Evolutionary conservation across 2,797 vertebrate genomes (phyloP), one percentile per base, ranked within the genome.

Genomic region (Betta splendens): DNA sequence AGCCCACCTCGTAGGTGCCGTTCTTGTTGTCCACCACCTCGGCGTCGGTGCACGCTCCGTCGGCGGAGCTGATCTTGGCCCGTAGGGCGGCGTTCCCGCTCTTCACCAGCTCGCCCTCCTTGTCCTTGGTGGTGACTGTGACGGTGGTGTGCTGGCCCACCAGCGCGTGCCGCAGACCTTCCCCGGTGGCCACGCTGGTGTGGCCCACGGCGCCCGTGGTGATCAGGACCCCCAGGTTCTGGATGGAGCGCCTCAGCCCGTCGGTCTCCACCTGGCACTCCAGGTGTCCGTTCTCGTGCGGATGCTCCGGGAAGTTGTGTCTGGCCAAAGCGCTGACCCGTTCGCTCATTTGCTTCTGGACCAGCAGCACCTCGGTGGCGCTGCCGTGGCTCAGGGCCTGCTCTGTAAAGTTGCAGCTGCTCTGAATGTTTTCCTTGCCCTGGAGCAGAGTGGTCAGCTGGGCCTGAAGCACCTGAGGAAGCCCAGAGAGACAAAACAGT

Each of bases 71-170:
- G 21, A 97, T 92, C 54, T 94, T 89, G 0, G 93, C 95, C 35
- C 89, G 90, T 25, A 98, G 91, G 61, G 83, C 85, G 0, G 96
- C 96, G 0, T 95, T 94, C 1, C 96, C 96, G 0, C 91, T 95
- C 69, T 93, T 91, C 72, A 97, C 95, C 53, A 98, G 87, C 46
- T 95, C 93, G 1, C 96, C 94, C 0, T 96, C 95, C 73, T 96
- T 97, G 87, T 98, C 96, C 87, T 98, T 98, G 69, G 96, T 98
- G 23, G 96, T 98, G 81, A 98, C 91, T 0, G 96, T 97, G 77
- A 97, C 88, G 0, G 94, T 93, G 55, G 91, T 90, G 18, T 94
- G 93, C 75, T 97, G 96, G 49, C 94, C 94, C 5, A 97, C 94
- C 44, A 97, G 87, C 0, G 95, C 92, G 2, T 97, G 95, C 31